Percentiles rank a stretch among this genome's conserved stretches.
These are phyloP conservation scores for Cyprinella venusta DNA, from an alignment of 2,797 vertebrate species.

Conservation along the genomic window DNA sequence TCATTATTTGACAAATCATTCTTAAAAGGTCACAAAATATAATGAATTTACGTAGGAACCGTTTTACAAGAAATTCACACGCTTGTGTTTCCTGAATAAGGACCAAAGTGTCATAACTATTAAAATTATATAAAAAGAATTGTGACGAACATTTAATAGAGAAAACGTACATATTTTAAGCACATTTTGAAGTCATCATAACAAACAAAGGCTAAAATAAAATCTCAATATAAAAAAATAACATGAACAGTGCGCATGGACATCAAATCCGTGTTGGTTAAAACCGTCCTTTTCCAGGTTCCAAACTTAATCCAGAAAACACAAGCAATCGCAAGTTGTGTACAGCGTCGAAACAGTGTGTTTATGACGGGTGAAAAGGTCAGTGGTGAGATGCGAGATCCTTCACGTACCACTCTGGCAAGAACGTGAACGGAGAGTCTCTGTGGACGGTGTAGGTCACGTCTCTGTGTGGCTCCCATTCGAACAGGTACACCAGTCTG, in stretches of 20 bases:
- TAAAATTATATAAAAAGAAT: neutral
- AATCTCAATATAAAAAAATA: neutral
- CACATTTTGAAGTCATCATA: neutral
- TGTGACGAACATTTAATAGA: neutral
- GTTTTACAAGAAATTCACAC: neutral
- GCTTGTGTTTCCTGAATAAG: neutral
- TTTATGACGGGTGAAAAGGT: neutral
- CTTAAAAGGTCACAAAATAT: neutral
- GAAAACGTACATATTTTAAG: neutral
- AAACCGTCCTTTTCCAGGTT: neutral
- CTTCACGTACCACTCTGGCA: constrained; percentile 86
- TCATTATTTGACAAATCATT: neutral
- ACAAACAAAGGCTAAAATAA: neutral
- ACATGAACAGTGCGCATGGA: neutral
- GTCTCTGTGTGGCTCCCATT: constrained; percentile 82
- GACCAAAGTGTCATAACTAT: neutral
- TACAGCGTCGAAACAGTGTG: neutral
- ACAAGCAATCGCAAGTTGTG: neutral
- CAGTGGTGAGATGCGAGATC: constrained; percentile 46
- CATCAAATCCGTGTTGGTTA: neutral
- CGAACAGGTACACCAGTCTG: constrained; percentile 87
- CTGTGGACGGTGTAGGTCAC: constrained; percentile 84
- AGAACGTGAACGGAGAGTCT: constrained; percentile 78
- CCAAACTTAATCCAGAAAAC: neutral
- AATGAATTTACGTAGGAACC: neutral